Conservation (phyloP, 2,113 vertebrate species). For the Pygoscelis adeliae region DNA sequence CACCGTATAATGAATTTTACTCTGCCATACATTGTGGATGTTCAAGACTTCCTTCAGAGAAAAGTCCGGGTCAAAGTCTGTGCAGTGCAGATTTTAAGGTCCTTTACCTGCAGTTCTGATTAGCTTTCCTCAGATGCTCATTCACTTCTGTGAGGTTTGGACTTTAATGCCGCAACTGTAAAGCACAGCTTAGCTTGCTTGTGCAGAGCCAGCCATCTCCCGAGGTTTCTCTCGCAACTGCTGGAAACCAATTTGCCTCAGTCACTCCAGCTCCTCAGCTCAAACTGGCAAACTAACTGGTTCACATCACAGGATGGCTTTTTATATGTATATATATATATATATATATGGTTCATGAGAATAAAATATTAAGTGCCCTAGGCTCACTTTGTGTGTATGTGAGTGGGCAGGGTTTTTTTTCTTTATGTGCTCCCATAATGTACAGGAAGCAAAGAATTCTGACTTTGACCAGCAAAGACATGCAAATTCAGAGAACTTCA, state of each 20-base stretch:
- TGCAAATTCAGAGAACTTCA: constrained; percentile 58
- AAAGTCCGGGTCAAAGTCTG: constrained; percentile 35
- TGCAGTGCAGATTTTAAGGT: constrained; percentile 56
- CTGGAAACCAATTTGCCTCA: constrained; percentile 70
- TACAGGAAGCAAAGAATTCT: constrained; percentile 55
- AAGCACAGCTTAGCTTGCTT: constrained; percentile 66
- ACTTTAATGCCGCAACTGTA: constrained; percentile 60
- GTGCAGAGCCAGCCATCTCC: constrained; percentile 48
- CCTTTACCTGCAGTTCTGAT: constrained; percentile 62
- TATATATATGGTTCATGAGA: constrained; percentile 7
- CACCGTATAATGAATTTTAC: constrained; percentile 42
- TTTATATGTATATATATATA: no score
- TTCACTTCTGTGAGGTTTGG: constrained; percentile 65
- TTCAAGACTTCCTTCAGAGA: constrained; percentile 51
- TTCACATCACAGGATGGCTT: constrained; percentile 39
- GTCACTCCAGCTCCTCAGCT: constrained; percentile 37
- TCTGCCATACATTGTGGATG: constrained; percentile 6
- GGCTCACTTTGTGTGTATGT: constrained; percentile 10
- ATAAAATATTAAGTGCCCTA: constrained; percentile 52
- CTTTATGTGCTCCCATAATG: neutral
- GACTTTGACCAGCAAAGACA: constrained; percentile 52
- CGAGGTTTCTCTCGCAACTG: constrained; percentile 61
- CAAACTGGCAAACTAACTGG: constrained; percentile 38
- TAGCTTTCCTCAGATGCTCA: constrained; percentile 66
- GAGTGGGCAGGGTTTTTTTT: neutral